A percentile compares a stretch with the other conserved stretches of the same genome.
Evolutionary conservation across 1,140 invertebrate species (phyloP).

Genomic region (Cotesia glomerata): DNA sequence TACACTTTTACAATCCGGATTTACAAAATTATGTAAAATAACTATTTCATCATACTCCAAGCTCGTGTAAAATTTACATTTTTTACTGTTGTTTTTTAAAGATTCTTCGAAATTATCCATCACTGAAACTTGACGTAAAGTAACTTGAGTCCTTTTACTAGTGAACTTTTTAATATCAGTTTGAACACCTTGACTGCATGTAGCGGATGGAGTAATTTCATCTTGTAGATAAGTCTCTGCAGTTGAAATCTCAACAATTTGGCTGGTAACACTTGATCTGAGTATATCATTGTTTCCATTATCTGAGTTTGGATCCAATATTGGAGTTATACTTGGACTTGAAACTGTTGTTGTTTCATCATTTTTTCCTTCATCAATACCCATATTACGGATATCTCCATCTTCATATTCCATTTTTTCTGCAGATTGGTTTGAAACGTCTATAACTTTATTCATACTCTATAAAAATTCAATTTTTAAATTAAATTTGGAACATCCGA

Average conservation of each 20-base stretch:
- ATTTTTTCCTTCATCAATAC: background rate
- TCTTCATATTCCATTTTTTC: background rate
- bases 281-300: background rate
- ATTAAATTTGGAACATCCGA: background rate
- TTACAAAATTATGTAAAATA: conserved; percentile 13
- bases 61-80: conserved; percentile 15
- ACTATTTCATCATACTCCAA: conserved; percentile 9
- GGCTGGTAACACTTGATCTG: background rate
- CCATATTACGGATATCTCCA: background rate
- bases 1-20: conserved; percentile 13
- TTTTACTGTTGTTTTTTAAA: background rate
- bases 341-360: background rate
- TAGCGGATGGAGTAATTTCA: background rate
- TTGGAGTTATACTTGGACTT: background rate
- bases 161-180: conserved; percentile 20
- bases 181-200: conserved; percentile 13
- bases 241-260: conserved; percentile 10
- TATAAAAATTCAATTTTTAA: background rate
- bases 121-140: background rate
- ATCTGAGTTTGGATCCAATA: background rate
- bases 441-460: background rate
- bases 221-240: background rate
- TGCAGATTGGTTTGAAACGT: background rate
- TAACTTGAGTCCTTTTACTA: conserved; percentile 26
- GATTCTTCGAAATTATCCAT: conserved; percentile 25